Evolutionary conservation across 1,140 invertebrate genomes (phyloP).

Genomic region (Linepithema humile): DNA sequence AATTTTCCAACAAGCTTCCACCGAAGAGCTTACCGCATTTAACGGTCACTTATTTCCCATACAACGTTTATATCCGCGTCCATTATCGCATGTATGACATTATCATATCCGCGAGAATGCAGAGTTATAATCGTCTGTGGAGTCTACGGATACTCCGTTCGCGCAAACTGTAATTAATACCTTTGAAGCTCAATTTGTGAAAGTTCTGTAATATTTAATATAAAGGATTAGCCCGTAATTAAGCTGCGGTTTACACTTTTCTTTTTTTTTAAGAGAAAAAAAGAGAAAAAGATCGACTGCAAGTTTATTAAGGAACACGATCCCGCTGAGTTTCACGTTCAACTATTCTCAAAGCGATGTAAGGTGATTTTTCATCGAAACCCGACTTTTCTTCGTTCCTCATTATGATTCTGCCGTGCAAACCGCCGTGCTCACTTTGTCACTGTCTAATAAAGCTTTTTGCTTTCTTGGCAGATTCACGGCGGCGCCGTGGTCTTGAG

Average conservation of each 20-base stretch:
- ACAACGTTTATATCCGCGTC: not conserved
- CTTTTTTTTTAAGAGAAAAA: too few relatives aligned
- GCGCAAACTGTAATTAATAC: not conserved
- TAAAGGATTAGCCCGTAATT: not conserved
- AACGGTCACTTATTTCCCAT: constrained; percentile 10
- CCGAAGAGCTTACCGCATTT: not conserved
- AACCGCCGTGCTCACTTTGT: constrained; percentile 51
- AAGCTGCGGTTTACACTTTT: not conserved
- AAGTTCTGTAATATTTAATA: not conserved
- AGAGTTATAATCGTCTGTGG: not conserved
- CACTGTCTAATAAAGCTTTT: constrained; percentile 66
- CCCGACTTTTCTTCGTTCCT: constrained; percentile 29
- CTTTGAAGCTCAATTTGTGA: not conserved
- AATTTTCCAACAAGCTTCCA: constrained; percentile 31
- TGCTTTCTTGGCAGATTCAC: constrained; percentile 67
- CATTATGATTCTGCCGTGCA: constrained; percentile 45
- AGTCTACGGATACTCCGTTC: too few relatives aligned
- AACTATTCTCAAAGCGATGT: constrained; percentile 7
- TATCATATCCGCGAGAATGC: constrained; percentile 3
- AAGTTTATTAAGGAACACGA: not conserved
- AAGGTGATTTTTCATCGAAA: constrained; percentile 33
- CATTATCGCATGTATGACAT: not conserved
- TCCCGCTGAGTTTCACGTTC: not conserved
- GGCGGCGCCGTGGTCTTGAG: constrained; percentile 61
- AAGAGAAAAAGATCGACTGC: not conserved